Base-by-base conservation (phyloP, 2,888 invertebrate species). In the Petrolisthes cinctipes region DNA sequence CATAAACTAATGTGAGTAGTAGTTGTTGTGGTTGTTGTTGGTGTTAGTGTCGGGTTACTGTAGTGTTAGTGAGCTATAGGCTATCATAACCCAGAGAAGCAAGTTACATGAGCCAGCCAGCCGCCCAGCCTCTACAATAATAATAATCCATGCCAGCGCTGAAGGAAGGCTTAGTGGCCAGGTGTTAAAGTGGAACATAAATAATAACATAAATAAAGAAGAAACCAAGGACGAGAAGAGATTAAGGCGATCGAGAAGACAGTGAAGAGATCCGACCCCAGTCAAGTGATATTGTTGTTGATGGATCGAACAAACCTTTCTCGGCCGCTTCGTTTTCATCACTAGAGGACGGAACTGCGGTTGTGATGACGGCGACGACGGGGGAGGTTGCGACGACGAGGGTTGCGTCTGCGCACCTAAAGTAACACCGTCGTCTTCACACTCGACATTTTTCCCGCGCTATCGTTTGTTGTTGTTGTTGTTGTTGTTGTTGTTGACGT, bases 141-240 rank as follows among this genome's bases (percentile, higher is more conserved):
- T n/a, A n/a, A n/a, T 71, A 71, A 11, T 71, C 71, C 71, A 71
- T 71, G 71, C 71, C n/a, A 71, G 71, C 71, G 71, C 71, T 71
- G 71, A 11, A 71, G 7, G 7, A 11, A 71, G 71, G 17, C 71
- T 14, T 71, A 71, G 7, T 71, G 5, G 71, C 71, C 71, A 71
- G 71, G n/a, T n/a, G 71, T 71, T 71, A 14, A 14, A 71, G 71
- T 11, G n/a, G n/a, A 71, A 71, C 7, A 71, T 71, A 71, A 71
- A 71, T 11, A 71, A n/a, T n/a, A n/a, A n/a, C n/a, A n/a, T n/a
- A 71, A 71, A 5, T 14, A 17, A 71, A 17, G 9, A 71, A 71
- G 71, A 14, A 71, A 71, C 7, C 5, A 71, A 17, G n/a, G 71
- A 71, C 71, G 7, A 71, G 71, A 61, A 6, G 71, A 71, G n/a